Percentiles rank a stretch among this genome's conserved stretches.
Evolutionary conservation across 2,797 vertebrate species (phyloP).

Genomic region (Yasuhikotakia modesta): DNA sequence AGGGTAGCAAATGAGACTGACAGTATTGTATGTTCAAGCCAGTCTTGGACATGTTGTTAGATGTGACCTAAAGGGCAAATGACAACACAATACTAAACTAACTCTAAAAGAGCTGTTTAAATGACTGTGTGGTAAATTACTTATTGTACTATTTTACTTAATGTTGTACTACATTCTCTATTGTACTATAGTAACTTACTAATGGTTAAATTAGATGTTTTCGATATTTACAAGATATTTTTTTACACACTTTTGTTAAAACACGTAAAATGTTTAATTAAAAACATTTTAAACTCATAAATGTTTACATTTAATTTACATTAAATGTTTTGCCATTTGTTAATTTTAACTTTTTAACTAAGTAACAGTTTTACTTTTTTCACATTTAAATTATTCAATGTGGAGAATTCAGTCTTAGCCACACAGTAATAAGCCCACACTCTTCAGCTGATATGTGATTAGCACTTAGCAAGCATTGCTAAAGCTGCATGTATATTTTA

Average conservation of each 20-base stretch:
- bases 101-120: slow-evolving; percentile 47
- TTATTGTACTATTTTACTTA: background rate
- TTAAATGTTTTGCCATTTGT: background rate
- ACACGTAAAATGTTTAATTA: too few relatives aligned
- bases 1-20: slow-evolving; percentile 66
- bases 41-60: slow-evolving; percentile 47
- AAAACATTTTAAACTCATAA: too few relatives aligned
- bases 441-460: slow-evolving; percentile 11
- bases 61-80: slow-evolving; percentile 49
- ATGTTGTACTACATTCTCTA: too few relatives aligned
- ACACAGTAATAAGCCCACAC: background rate
- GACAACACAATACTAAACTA: slow-evolving; percentile 51
- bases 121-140: slow-evolving; percentile 60
- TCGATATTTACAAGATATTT: background rate
- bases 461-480: background rate
- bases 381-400: background rate
- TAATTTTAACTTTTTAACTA: background rate
- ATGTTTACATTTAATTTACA: background rate
- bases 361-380: background rate
- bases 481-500: slow-evolving; percentile 13
- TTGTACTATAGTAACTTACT: too few relatives aligned
- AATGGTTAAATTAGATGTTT: background rate
- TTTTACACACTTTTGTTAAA: background rate
- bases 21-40: slow-evolving; percentile 59
- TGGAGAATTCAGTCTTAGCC: background rate